Evolutionary conservation across 2,113 vertebrate genomes (phyloP).

Genomic region (Antechinus stuartii): DNA sequence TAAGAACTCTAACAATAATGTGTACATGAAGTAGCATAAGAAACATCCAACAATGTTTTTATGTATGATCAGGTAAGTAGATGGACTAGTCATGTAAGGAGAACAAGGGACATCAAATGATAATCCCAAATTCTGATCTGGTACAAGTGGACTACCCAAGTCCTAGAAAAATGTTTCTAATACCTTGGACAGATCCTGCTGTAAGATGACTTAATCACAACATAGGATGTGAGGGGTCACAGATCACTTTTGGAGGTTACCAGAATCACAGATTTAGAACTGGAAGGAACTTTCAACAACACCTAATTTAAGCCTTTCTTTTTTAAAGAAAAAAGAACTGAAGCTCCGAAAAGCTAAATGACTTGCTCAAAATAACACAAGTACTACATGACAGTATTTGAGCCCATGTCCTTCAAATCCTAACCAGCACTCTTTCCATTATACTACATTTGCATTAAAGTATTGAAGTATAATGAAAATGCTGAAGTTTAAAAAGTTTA

Average conservation of each 20-base stretch:
- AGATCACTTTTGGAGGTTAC: too few species aligned
- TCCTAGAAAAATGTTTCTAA: not conserved
- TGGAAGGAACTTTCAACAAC: not conserved
- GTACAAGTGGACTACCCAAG: not conserved
- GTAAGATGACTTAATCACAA: not conserved
- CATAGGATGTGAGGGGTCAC: not conserved
- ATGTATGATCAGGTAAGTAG: not conserved
- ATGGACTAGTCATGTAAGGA: not conserved
- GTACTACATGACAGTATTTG: too few species aligned
- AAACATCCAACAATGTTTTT: not conserved
- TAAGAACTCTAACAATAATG: not conserved
- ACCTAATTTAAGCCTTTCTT: not conserved
- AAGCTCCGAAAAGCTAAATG: not conserved
- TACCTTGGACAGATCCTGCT: not conserved
- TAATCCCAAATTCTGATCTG: not conserved
- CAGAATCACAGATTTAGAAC: not conserved
- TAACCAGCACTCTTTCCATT: too few species aligned
- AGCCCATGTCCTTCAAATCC: too few species aligned
- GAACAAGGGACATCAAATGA: not conserved
- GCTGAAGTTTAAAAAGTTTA: too few species aligned
- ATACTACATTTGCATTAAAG: too few species aligned
- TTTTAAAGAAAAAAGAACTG: too few species aligned
- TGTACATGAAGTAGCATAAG: not conserved
- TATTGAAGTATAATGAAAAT: too few species aligned
- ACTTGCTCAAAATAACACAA: too few species aligned